Conservation (phyloP, 2,113 vertebrate genomes). For the Megaceryle torquata region DNA sequence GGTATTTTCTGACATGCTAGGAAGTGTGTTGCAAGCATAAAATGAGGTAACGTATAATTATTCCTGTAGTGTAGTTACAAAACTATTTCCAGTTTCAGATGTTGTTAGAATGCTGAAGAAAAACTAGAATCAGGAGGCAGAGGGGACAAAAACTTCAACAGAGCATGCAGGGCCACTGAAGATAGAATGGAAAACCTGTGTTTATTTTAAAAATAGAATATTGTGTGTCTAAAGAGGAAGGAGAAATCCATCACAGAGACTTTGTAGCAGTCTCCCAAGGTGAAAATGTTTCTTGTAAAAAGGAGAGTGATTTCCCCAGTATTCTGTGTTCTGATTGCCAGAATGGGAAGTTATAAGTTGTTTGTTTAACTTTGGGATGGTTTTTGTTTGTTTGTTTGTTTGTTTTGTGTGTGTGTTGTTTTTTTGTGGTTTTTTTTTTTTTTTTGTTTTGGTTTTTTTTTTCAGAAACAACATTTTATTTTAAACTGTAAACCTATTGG, state of each 20-base stretch:
- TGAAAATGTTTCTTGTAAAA: neutral
- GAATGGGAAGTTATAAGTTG: neutral
- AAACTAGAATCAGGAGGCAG: neutral
- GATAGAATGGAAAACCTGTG: neutral
- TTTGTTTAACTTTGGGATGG: too few relatives aligned
- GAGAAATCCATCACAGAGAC: neutral
- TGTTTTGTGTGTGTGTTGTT: too few relatives aligned
- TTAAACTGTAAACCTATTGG: neutral
- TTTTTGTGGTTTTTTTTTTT: neutral
- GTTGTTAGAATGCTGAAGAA: neutral
- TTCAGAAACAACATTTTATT: neutral
- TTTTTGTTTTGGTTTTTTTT: neutral
- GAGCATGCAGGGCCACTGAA: neutral
- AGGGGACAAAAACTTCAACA: neutral
- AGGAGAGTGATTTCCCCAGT: neutral
- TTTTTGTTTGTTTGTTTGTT: neutral
- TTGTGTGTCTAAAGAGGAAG: neutral
- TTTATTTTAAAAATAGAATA: neutral
- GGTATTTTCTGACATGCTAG: neutral
- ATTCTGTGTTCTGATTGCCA: neutral
- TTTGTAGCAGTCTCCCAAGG: neutral
- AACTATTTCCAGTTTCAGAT: neutral
- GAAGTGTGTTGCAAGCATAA: neutral
- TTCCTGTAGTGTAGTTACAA: neutral
- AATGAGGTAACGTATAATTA: neutral